Conservation (phyloP, 1,140 invertebrate species). For the Harpegnathos saltator region DNA sequence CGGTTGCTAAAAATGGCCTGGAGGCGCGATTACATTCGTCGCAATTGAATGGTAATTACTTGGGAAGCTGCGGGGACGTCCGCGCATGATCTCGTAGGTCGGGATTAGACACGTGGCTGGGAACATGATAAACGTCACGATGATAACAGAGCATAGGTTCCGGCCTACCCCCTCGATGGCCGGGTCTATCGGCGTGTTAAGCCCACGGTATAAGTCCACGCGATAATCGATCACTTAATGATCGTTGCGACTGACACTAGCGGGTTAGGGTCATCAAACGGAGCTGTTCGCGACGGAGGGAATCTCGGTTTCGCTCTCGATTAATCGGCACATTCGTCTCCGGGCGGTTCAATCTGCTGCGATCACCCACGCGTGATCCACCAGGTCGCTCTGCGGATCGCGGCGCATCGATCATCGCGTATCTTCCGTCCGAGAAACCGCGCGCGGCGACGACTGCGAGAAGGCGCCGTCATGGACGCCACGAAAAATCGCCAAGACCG, state of each 20-base stretch:
- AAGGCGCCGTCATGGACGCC: neutral
- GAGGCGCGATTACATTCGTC: neutral
- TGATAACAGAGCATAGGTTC: constrained; percentile 1
- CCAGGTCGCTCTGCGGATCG: neutral
- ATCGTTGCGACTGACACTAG: constrained; percentile 42
- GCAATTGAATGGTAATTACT: neutral
- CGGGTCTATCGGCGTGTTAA: neutral
- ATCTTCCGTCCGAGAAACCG: neutral
- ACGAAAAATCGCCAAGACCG: no score
- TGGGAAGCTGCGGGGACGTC: no score
- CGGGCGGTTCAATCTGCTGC: constrained; percentile 23
- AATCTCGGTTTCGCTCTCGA: constrained; percentile 47
- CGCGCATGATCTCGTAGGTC: neutral
- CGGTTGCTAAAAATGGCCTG: neutral
- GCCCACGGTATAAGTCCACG: constrained; percentile 1
- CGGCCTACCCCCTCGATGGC: neutral
- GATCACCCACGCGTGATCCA: constrained; percentile 2
- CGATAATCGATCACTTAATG: constrained; percentile 41
- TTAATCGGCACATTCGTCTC: constrained; percentile 49
- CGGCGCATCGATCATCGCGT: constrained; percentile 26
- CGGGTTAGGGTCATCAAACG: constrained; percentile 19
- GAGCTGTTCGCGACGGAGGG: constrained; percentile 1
- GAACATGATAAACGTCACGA: neutral
- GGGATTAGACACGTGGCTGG: no score
- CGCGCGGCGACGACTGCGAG: neutral